Percentiles rank a stretch among this genome's conserved stretches.
Conservation (phyloP, 2,113 vertebrate species). For the Alethe castanea region DNA sequence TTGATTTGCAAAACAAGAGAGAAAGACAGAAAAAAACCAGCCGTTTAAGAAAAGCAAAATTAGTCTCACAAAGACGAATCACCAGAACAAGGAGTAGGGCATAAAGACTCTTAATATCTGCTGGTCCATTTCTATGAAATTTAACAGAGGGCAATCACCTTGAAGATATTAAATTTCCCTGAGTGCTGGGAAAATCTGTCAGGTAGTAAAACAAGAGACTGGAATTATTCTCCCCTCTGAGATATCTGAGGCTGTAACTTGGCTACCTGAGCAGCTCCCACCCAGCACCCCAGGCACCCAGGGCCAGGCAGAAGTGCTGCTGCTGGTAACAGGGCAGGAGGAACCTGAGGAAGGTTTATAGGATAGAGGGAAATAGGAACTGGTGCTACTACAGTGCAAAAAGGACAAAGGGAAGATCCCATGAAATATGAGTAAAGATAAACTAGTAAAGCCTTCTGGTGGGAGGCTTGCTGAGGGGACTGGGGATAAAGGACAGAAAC, state of each 20-base stretch:
- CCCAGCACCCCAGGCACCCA: neutral
- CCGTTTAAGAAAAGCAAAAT: neutral
- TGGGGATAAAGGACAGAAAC: neutral
- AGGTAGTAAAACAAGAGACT: neutral
- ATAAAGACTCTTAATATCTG: neutral
- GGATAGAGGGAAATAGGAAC: neutral
- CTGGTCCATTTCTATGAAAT: neutral
- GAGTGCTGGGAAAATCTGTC: neutral
- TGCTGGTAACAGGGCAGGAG: neutral
- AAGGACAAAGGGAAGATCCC: neutral
- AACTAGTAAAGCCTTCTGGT: neutral
- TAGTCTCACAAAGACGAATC: neutral
- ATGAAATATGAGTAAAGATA: neutral
- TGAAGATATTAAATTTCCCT: neutral
- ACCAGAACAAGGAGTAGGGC: neutral
- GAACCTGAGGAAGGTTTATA: neutral
- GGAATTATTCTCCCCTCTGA: neutral
- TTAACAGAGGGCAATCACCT: neutral
- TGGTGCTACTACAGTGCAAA: neutral
- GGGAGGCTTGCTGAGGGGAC: neutral
- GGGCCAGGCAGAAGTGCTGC: neutral
- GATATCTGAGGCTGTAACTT: neutral
- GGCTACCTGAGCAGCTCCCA: neutral
- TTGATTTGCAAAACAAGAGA: neutral
- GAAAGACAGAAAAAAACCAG: neutral